phyloP scores from a whole-genome alignment of 2,113 vertebrate species.

The Sinosuthora webbiana region DNA sequence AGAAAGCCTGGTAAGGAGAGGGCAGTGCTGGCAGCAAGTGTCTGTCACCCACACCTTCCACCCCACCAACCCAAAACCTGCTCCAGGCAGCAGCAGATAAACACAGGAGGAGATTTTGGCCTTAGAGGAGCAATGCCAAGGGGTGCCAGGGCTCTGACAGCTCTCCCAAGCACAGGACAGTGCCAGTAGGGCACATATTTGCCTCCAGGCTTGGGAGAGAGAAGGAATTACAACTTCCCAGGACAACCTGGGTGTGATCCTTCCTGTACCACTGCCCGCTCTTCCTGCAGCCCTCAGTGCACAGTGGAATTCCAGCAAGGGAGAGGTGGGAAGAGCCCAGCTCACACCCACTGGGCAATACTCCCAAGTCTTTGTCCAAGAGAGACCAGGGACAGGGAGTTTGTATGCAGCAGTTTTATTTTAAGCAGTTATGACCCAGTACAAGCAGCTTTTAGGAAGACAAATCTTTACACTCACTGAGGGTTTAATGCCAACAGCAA shows the following conservation, averaged over 20 bases:
- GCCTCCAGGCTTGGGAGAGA: background rate
- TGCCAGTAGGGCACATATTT: accelerated
- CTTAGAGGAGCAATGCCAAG: background rate
- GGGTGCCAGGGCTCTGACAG: background rate
- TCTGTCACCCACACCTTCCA: background rate
- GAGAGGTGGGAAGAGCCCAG: accelerated
- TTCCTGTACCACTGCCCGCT: accelerated
- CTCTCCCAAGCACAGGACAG: background rate
- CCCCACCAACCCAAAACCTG: too few relatives aligned
- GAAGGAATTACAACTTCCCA: background rate
- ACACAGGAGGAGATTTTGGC: background rate
- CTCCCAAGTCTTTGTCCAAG: accelerated
- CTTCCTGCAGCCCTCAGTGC: background rate
- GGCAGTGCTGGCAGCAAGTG: background rate
- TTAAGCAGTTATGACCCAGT: background rate
- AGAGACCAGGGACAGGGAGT: accelerated
- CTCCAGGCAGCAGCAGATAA: background rate
- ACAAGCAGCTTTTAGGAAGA: background rate
- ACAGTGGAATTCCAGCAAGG: background rate
- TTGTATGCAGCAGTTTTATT: conserved; percentile 12
- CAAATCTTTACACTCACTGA: background rate
- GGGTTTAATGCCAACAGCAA: background rate
- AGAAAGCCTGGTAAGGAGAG: background rate
- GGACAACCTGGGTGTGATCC: background rate
- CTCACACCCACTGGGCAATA: background rate